Conservation (phyloP, 2,113 vertebrate genomes). For the Panthera uncia region DNA sequence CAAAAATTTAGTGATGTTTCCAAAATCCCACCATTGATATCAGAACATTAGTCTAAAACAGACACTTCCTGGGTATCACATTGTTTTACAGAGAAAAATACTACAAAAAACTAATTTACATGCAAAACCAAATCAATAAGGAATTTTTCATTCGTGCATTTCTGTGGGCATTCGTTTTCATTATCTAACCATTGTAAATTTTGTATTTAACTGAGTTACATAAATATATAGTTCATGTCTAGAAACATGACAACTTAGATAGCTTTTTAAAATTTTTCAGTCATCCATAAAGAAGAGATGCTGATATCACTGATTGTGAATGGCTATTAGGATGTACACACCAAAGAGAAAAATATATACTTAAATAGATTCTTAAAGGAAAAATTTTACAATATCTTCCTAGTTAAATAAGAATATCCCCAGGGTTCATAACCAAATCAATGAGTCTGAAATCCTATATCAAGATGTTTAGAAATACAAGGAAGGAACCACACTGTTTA, state of each 20-base stretch:
- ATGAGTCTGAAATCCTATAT: conserved; percentile 44
- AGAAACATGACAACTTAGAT: background rate
- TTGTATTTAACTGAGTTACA: background rate
- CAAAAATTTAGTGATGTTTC: background rate
- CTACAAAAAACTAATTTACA: background rate
- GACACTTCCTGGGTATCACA: background rate
- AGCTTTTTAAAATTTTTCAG: background rate
- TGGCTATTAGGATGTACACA: background rate
- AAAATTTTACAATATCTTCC: background rate
- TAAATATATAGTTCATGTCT: background rate
- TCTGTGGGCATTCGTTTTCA: background rate
- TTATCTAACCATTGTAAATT: background rate
- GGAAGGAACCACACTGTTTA: conserved; percentile 52
- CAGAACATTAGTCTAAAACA: background rate
- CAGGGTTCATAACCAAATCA: conserved; percentile 54
- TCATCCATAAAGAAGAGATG: background rate
- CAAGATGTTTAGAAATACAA: conserved; percentile 48
- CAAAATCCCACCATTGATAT: background rate
- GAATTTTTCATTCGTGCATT: background rate
- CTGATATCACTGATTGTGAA: background rate
- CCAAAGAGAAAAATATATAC: background rate
- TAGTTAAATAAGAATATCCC: background rate
- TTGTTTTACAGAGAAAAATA: background rate
- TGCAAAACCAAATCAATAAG: background rate
- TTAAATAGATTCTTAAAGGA: background rate